These are phyloP conservation scores for Papilio gigon DNA, from an alignment of 2,888 invertebrate species.

Conservation along the genomic window DNA sequence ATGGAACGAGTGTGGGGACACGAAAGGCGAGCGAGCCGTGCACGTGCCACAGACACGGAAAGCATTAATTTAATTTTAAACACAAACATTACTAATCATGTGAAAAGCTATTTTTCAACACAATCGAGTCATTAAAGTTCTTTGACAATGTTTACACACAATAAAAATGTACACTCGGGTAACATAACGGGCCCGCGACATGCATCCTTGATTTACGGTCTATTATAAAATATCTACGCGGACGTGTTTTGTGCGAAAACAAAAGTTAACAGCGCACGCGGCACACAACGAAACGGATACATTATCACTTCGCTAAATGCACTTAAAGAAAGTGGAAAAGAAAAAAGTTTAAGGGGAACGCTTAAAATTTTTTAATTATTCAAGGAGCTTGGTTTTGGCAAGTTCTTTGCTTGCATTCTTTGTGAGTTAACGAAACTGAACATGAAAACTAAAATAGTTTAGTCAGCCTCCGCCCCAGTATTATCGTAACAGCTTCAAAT, in stretches of 20 bases:
- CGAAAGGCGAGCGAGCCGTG: constrained; percentile 51
- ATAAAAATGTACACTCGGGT: constrained; percentile 44
- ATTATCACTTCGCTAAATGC: constrained; percentile 15
- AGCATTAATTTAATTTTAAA: constrained; percentile 57
- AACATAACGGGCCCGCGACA: constrained; percentile 53
- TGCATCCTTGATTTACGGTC: constrained; percentile 45
- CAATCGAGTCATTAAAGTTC: constrained; percentile 67
- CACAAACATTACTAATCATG: constrained; percentile 36
- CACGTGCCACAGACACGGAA: constrained; percentile 53
- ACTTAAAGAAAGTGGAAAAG: constrained; percentile 1
- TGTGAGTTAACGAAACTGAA: neutral
- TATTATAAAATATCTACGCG: constrained; percentile 34
- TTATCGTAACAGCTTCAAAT: neutral
- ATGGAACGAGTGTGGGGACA: constrained; percentile 53
- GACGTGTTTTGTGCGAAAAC: constrained; percentile 30
- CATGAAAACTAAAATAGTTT: neutral
- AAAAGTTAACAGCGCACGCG: constrained; percentile 8
- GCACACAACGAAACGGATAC: constrained; percentile 1
- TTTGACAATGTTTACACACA: constrained; percentile 47
- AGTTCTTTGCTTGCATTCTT: constrained; percentile 2
- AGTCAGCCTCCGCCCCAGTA: neutral
- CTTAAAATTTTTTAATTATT: constrained; percentile 11
- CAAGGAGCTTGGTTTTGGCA: constrained; percentile 8
- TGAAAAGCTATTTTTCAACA: constrained; percentile 55
- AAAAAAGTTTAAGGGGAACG: neutral